Base-by-base conservation (phyloP, 2,888 invertebrate genomes). In the Drosophila borealis region DNA sequence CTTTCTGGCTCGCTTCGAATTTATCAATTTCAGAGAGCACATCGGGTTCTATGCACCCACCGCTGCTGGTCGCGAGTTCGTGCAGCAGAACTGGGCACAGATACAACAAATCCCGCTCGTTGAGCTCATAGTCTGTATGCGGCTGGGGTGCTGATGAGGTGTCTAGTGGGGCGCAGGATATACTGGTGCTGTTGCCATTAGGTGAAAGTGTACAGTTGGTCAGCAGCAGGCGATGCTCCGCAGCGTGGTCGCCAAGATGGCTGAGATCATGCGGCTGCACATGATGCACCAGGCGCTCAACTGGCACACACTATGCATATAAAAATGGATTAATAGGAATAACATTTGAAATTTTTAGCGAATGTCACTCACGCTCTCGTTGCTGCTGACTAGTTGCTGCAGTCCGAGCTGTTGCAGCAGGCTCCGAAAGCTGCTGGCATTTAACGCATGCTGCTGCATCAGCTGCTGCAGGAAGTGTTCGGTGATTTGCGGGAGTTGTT, bases 21-120 rank as follows among this genome's bases (percentile, higher is more conserved):
- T 68, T 75, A 44, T 89, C 86, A 41, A 91, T 88, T 44, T 86
- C 66, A 2, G 42, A 55, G 63, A 91, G 80, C 69, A 70, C 79
- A 70, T 81, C 90, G 44, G 93, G 92, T 73, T 93, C 93, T 5
- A 95, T 92, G 77, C 95, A 95, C 0, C 95, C 95, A 2, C 91
- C 90, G 48, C 93, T 92, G 77, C 94, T 94, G 59, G 93, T 89
- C 19, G 94, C 91, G 88, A 95, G 93, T 80, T 95, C 95, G 89
- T 95, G 95, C 11, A 96, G 90, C 14, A 96, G 92, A 46, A 95
- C 94, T 2, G 96, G 96, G 80, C 96, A 96, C 37, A 95, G 92
- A 36, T 94, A 92, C 54, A 94, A 49, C 34, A 92, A 51, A 64
- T 92, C 91, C 34, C 74, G 65, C 33, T 80, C 74, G 55, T 69